Evolutionary conservation across 2,113 vertebrate genomes (phyloP).

Genomic region (Mesembrinibis cayennensis): DNA sequence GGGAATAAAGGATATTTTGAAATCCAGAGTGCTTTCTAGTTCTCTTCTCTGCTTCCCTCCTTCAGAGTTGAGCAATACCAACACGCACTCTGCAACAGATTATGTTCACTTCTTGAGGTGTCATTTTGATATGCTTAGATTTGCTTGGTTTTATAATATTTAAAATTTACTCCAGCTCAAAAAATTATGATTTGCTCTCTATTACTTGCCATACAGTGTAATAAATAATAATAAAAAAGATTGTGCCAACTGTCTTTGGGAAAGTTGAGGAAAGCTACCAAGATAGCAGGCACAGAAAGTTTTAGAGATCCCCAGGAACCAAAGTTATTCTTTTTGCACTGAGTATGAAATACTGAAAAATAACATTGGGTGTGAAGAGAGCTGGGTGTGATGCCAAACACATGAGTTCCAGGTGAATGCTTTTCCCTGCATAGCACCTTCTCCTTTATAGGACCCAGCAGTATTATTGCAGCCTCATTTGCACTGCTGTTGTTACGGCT

Average conservation of each 20-base stretch:
- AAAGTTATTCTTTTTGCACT: background rate
- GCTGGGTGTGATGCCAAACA: background rate
- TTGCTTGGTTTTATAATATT: background rate
- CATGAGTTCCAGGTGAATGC: background rate
- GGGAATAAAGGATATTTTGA: slow-evolving; percentile 3
- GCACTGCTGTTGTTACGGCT: background rate
- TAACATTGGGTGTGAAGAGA: background rate
- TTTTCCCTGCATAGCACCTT: background rate
- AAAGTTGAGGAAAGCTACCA: background rate
- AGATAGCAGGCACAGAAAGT: background rate
- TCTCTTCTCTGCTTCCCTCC: background rate
- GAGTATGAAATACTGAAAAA: background rate
- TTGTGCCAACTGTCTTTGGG: background rate
- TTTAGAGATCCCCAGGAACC: background rate
- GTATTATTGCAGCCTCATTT: background rate
- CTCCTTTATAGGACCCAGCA: background rate
- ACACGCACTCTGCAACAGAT: background rate
- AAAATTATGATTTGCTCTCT: background rate
- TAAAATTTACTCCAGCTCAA: background rate
- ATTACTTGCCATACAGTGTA: background rate
- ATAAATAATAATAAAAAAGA: background rate
- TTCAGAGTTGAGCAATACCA: background rate
- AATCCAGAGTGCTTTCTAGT: background rate
- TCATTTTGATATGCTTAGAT: background rate
- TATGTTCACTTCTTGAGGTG: background rate